Percentiles rank a stretch among this genome's conserved stretches.
These are phyloP conservation scores for Ischnus inquisitorius DNA, from an alignment of 2,888 invertebrate genomes.

Conservation along the genomic window DNA sequence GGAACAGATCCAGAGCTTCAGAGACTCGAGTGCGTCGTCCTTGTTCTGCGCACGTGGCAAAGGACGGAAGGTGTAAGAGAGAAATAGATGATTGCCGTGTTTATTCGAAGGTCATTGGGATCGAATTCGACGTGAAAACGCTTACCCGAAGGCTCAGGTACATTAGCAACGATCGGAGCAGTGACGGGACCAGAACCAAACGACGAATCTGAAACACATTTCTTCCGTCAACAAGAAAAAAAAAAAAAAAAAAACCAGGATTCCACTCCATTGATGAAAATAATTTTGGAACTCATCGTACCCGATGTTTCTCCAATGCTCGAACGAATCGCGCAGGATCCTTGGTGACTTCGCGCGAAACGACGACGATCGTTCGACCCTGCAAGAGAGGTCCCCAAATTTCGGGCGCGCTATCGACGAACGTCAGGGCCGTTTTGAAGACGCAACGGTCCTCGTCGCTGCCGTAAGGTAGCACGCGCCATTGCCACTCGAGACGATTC, in stretches of 20 bases:
- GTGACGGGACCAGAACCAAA: conserved; percentile 94
- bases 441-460: conserved; percentile 90
- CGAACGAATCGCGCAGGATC: conserved; percentile 92
- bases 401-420: conserved; percentile 96
- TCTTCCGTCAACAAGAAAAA: conserved; percentile 21
- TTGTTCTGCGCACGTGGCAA: conserved; percentile 83
- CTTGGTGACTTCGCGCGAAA: conserved; percentile 91
- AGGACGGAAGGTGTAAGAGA: not conserved
- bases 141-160: conserved; percentile 88
- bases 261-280: not conserved
- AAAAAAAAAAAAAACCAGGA: not conserved
- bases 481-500: conserved; percentile 96
- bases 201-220: conserved; percentile 89
- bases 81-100: too few relatives aligned
- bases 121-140: not conserved
- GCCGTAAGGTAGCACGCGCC: conserved; percentile 92
- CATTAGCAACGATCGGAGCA: conserved; percentile 92
- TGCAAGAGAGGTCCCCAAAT: conserved; percentile 94
- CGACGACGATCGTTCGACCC: conserved; percentile 89
- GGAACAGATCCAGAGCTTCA: conserved; percentile 94
- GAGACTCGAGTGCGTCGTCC: conserved; percentile 86
- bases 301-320: conserved; percentile 90
- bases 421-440: conserved; percentile 96
- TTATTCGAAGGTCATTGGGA: not conserved
- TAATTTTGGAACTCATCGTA: conserved; percentile 76